Percentiles rank a stretch among this genome's conserved stretches.
phyloP scores from a whole-genome alignment of 2,888 invertebrate species.

The Cyclophora albipunctata region DNA sequence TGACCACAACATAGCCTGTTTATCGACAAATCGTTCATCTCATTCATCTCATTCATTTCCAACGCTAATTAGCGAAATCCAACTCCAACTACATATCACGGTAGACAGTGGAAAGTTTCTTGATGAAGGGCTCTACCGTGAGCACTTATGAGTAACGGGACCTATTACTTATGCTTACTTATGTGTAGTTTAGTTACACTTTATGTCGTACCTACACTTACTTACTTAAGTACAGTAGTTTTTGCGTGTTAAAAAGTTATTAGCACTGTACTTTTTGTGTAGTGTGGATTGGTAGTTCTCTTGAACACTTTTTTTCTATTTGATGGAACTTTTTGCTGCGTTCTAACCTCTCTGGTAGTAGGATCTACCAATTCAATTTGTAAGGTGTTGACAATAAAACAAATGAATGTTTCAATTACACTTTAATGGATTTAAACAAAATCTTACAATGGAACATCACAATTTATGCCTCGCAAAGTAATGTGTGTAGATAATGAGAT shows the following conservation, averaged over 20 bases:
- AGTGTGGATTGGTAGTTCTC: no score
- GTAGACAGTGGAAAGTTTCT: neutral
- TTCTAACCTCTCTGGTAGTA: no score
- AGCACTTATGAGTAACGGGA: no score
- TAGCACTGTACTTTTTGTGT: no score
- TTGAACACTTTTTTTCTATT: no score
- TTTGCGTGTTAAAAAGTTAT: no score
- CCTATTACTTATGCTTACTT: no score
- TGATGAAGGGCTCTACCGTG: neutral
- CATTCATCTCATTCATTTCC: slow-evolving; percentile 1
- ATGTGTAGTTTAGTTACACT: no score
- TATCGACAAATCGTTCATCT: slow-evolving; percentile 12
- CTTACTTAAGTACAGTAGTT: no score
- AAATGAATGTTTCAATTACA: slow-evolving; percentile 42
- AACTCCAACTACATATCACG: neutral
- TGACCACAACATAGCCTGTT: slow-evolving; percentile 9
- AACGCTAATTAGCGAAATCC: slow-evolving; percentile 11
- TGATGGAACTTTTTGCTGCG: no score
- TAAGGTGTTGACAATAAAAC: slow-evolving; percentile 24
- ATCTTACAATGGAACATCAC: slow-evolving; percentile 71
- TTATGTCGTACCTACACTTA: no score
- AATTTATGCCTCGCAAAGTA: slow-evolving; percentile 74
- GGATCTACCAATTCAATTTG: no score
- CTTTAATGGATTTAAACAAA: slow-evolving; percentile 71
- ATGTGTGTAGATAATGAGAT: slow-evolving; percentile 44